These are phyloP conservation scores for Caenorhabditis macrosperma DNA, from an alignment of 2,888 invertebrate genomes.

Conservation along the genomic window DNA sequence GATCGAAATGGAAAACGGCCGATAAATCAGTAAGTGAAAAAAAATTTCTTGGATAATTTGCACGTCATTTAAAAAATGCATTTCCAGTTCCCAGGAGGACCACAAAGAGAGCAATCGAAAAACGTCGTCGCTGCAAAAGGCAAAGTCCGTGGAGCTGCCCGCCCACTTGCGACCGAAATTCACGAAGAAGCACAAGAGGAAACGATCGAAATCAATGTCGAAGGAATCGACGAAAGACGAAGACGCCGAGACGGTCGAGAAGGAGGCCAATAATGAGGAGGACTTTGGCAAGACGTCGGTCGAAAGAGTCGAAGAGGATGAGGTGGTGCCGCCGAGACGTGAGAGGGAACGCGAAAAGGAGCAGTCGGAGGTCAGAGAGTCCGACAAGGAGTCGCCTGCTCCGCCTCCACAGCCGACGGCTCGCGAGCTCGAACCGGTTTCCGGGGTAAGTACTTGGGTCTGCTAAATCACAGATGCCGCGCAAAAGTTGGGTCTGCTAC, in stretches of 20 bases:
- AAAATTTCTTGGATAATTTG: too few species aligned
- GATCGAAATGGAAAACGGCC: background rate
- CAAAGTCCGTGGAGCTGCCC: background rate
- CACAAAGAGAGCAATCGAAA: background rate
- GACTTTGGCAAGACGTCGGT: too few species aligned
- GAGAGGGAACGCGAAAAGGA: background rate
- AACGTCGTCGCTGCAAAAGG: background rate
- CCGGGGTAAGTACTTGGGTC: background rate
- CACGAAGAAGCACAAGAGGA: background rate
- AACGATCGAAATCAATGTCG: background rate
- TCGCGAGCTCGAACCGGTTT: background rate
- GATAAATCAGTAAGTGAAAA: background rate
- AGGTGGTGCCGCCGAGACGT: background rate
- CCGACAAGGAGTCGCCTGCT: background rate
- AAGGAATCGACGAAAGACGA: background rate
- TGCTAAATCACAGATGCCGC: too few species aligned
- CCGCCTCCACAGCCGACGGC: background rate
- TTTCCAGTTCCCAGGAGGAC: background rate
- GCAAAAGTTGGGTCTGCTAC: background rate
- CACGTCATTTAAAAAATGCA: too few species aligned
- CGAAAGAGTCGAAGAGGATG: background rate
- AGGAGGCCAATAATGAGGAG: background rate
- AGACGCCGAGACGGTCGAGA: background rate
- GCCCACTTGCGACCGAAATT: background rate
- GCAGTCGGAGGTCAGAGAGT: background rate